Evolutionary conservation across 37 sponge, comb jelly and placozoan species (phyloP).

Genomic region (Aplysina aerophoba): DNA sequence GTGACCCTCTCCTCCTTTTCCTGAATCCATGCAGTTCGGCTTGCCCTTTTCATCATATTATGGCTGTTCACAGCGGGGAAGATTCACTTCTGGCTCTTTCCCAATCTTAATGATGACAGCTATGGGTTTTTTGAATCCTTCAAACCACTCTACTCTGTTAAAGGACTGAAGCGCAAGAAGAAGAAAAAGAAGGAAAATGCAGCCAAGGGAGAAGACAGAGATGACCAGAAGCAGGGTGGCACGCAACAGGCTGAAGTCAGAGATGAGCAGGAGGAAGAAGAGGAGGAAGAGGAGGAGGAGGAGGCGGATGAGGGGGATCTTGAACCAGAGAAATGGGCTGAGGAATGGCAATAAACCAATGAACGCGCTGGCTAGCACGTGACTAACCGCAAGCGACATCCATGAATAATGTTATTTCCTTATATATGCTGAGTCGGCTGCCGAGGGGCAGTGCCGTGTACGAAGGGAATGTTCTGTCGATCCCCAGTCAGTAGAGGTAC

Average conservation of each 20-base stretch:
- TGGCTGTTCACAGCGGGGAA: constrained; percentile 44
- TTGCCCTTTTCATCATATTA: constrained; percentile 45
- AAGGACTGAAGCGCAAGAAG: constrained; percentile 25
- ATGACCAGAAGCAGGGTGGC: background rate
- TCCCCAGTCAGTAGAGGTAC: no score
- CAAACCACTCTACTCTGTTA: constrained; percentile 69
- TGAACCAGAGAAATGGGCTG: no score
- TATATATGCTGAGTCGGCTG: no score
- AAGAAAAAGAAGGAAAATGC: background rate
- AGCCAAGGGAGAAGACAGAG: background rate
- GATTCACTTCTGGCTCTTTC: constrained; percentile 68
- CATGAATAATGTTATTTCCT: no score
- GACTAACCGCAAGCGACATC: no score
- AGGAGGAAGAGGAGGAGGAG: background rate
- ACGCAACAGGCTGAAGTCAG: no score
- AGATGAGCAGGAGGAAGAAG: background rate
- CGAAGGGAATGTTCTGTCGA: no score
- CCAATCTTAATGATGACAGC: constrained; percentile 75
- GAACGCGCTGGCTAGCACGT: no score
- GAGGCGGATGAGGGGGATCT: background rate
- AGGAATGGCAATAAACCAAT: no score
- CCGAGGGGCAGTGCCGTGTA: no score
- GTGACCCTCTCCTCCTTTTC: background rate
- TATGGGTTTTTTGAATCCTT: constrained; percentile 74
- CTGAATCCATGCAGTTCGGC: constrained; percentile 40